phyloP scores from a whole-genome alignment of 37 sponge, comb jelly and placozoan species.

The Ephydatia muelleri region DNA sequence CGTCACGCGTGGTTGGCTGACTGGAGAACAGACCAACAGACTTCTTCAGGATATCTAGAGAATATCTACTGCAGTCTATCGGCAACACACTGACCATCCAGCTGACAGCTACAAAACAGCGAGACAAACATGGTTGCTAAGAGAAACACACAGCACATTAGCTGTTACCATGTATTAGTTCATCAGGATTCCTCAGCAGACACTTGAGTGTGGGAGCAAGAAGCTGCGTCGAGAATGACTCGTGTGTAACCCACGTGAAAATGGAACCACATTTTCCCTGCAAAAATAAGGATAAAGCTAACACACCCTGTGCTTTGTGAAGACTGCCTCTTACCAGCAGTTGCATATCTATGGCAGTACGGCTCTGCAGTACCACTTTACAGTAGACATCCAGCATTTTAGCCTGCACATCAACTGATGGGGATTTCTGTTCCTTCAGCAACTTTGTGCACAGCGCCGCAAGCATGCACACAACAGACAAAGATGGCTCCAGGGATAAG shows the following conservation, averaged over 20 bases:
- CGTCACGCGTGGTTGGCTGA: constrained; percentile 9
- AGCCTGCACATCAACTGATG: constrained; percentile 5
- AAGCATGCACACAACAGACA: neutral
- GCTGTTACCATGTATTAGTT: constrained; percentile 48
- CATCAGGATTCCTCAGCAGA: constrained; percentile 75
- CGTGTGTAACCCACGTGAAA: constrained; percentile 47
- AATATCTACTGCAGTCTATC: constrained; percentile 65
- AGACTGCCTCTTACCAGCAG: neutral
- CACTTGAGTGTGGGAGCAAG: constrained; percentile 44
- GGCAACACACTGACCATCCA: constrained; percentile 40
- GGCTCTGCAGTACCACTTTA: constrained; percentile 11
- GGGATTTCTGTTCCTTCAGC: no score
- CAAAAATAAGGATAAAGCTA: neutral
- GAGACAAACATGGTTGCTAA: neutral
- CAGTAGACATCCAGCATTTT: constrained; percentile 3
- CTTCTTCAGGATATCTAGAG: constrained; percentile 44
- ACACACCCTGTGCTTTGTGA: neutral
- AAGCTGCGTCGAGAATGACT: constrained; percentile 28
- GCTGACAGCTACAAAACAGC: constrained; percentile 47
- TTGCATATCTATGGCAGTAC: neutral
- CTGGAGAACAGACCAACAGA: constrained; percentile 29
- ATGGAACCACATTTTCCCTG: constrained; percentile 39
- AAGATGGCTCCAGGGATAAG: neutral
- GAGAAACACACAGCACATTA: neutral
- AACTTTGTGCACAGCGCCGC: neutral